These are phyloP conservation scores for Yponomeuta malinellus DNA, from an alignment of 2,888 invertebrate species.

Conservation along the genomic window DNA sequence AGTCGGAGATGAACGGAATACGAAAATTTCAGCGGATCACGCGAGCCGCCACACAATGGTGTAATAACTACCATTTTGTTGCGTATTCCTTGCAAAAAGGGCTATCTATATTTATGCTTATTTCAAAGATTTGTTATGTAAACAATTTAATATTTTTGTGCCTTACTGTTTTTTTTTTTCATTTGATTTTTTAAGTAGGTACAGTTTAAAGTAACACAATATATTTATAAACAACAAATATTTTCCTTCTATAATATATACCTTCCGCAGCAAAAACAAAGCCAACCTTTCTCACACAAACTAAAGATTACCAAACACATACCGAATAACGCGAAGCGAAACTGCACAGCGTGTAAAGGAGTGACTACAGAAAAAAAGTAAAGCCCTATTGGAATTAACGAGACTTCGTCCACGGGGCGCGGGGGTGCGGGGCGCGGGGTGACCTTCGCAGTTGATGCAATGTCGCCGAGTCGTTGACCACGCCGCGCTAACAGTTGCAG, in stretches of 20 bases:
- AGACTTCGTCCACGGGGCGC: neutral
- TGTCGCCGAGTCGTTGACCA: constrained; percentile 75
- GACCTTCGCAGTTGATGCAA: constrained; percentile 73
- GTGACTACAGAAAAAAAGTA: neutral
- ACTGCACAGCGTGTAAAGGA: neutral
- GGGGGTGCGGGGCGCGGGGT: constrained; percentile 36
- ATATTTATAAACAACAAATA: no score
- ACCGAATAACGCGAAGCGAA: neutral
- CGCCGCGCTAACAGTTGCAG: constrained; percentile 45
- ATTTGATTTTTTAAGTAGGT: no score
- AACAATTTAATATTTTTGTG: no score
- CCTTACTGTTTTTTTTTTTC: no score
- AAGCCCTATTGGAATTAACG: neutral
- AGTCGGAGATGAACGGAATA: constrained; percentile 57
- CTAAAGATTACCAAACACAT: neutral
- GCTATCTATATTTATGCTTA: neutral
- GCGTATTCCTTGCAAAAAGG: neutral
- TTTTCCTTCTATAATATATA: neutral
- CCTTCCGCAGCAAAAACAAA: neutral
- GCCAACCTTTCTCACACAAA: neutral
- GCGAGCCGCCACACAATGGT: constrained; percentile 29
- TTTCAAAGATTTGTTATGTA: no score
- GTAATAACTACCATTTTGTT: neutral
- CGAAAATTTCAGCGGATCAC: constrained; percentile 47
- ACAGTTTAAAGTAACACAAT: no score